Conservation (phyloP, 2,888 invertebrate genomes). For the Chydorus sphaericus region DNA sequence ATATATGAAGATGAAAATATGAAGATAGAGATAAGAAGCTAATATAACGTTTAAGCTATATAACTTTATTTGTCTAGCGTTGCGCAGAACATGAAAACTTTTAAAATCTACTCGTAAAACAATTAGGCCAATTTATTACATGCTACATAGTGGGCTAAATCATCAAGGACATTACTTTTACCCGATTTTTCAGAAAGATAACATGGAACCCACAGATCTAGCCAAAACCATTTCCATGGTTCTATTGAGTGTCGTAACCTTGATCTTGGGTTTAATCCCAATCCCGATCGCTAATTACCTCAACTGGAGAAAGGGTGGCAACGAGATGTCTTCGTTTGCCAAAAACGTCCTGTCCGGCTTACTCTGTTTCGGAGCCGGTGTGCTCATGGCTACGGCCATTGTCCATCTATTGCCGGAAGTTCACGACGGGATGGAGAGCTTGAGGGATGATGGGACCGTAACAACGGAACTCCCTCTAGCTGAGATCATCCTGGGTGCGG, state of each 20-base stretch:
- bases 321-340: constrained; percentile 5
- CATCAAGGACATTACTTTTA: no score
- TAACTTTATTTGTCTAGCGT: no score
- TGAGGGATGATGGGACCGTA: constrained; percentile 20
- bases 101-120: no score
- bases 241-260: constrained; percentile 57
- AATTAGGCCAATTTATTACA: no score
- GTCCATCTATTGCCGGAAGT: constrained; percentile 68
- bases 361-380: constrained; percentile 72
- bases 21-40: no score
- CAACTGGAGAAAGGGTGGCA: constrained; percentile 31
- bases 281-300: constrained; percentile 26
- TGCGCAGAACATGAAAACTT: no score
- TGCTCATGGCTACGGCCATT: constrained; percentile 64
- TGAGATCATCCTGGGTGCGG: constrained; percentile 54
- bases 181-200: no score
- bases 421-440: constrained; percentile 41
- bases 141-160: no score
- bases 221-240: constrained; percentile 68
- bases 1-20: no score
- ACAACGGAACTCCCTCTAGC: constrained; percentile 48
- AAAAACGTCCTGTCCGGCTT: constrained; percentile 42
- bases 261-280: constrained; percentile 58
- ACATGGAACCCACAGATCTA: neutral
- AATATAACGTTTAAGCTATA: no score